phyloP scores from a whole-genome alignment of 2,797 vertebrate species.

The Rhyacichthys aspro region DNA sequence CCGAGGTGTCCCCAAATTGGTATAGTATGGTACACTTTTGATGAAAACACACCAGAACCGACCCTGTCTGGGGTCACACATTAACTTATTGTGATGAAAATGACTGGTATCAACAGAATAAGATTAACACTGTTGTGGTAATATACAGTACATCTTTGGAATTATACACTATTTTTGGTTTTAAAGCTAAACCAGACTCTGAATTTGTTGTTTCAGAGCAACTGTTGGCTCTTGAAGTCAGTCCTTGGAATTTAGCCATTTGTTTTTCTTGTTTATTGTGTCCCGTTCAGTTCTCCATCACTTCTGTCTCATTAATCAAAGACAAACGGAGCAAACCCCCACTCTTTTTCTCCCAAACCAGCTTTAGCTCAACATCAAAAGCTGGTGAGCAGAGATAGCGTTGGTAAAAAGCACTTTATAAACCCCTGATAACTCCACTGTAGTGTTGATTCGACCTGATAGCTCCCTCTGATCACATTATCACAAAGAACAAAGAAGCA shows the following conservation, averaged over 20 bases:
- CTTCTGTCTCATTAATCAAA: neutral
- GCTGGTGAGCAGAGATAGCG: neutral
- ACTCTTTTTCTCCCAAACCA: neutral
- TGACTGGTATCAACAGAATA: too few relatives aligned
- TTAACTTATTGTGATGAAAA: too few relatives aligned
- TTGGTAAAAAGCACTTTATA: neutral
- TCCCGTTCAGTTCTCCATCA: neutral
- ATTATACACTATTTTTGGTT: neutral
- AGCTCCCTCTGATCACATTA: neutral
- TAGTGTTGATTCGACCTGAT: neutral
- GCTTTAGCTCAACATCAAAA: slow-evolving; percentile 18
- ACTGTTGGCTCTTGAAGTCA: neutral
- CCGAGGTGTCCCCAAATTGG: too few relatives aligned
- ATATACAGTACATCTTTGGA: too few relatives aligned
- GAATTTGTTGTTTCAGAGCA: too few relatives aligned
- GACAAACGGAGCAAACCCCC: neutral
- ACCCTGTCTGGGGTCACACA: too few relatives aligned
- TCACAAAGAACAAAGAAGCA: neutral
- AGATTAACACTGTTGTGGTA: too few relatives aligned
- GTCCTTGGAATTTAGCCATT: neutral
- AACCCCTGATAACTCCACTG: neutral
- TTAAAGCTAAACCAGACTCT: neutral
- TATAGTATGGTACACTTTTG: too few relatives aligned
- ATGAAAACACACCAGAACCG: too few relatives aligned
- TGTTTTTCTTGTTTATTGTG: slow-evolving; percentile 3